A percentile compares a stretch with the other conserved stretches of the same genome.
phyloP scores from a whole-genome alignment of 2,797 vertebrate species.

The Takifugu rubripes region DNA sequence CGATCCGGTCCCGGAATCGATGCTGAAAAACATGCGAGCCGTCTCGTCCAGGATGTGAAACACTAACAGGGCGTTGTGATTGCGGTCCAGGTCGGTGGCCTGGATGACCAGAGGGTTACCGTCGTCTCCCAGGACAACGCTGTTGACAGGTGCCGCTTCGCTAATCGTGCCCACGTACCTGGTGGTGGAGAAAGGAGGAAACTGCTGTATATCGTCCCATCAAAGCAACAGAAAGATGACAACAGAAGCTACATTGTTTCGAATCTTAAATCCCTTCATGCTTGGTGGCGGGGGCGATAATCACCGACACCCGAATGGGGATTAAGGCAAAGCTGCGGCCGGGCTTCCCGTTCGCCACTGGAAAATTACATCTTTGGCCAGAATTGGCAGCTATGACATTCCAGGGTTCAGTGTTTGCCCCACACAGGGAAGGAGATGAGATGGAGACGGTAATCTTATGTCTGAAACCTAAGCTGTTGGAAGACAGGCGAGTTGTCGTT shows the following conservation, averaged over 20 bases:
- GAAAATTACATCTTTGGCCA: background rate
- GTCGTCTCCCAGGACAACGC: conserved; percentile 86
- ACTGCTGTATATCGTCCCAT: too few species aligned
- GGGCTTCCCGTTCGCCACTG: too few species aligned
- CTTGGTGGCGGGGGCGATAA: too few species aligned
- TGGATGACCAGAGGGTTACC: conserved; percentile 86
- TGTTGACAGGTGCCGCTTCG: conserved; percentile 88
- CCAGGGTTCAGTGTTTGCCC: background rate
- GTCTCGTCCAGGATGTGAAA: conserved; percentile 91
- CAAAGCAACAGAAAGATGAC: too few species aligned
- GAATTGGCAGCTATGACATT: background rate
- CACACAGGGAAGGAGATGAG: background rate
- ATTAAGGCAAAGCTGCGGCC: too few species aligned
- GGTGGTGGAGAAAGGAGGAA: conserved; percentile 2
- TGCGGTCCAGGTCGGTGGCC: conserved; percentile 87
- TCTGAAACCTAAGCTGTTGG: conserved; percentile 71
- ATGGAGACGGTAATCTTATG: too few species aligned
- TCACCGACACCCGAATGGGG: too few species aligned
- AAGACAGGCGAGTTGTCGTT: conserved; percentile 91
- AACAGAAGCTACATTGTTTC: too few species aligned
- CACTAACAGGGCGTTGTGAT: conserved; percentile 88
- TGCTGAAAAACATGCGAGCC: conserved; percentile 86
- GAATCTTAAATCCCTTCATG: too few species aligned
- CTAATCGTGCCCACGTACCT: conserved; percentile 88
- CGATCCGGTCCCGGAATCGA: conserved; percentile 94